Conservation (phyloP, 2,113 vertebrate genomes). For the Maccullochella peelii region DNA sequence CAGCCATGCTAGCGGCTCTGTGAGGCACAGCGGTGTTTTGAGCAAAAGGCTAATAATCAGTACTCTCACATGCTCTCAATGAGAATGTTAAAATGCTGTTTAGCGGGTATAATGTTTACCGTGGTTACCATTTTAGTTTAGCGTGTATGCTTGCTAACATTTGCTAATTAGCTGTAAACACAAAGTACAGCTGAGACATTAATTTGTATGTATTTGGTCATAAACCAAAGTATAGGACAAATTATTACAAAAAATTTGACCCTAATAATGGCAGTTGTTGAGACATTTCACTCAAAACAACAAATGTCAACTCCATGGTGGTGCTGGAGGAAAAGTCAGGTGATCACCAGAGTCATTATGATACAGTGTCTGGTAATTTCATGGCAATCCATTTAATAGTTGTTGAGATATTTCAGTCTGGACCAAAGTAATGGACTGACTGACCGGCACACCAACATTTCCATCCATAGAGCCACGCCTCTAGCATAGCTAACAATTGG, state of each 20-base stretch:
- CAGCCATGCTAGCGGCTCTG: neutral
- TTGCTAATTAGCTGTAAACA: neutral
- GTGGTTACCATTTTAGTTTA: neutral
- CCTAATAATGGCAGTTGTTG: neutral
- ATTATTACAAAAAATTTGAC: neutral
- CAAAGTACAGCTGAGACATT: neutral
- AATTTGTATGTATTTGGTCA: neutral
- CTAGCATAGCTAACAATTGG: neutral
- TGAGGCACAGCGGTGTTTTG: neutral
- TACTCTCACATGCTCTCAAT: neutral
- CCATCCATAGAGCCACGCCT: neutral
- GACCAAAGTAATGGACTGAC: neutral
- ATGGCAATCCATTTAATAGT: neutral
- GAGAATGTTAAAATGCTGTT: neutral
- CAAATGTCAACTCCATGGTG: neutral
- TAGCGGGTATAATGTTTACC: neutral
- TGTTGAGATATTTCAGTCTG: neutral
- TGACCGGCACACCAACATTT: neutral
- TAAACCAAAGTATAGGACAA: neutral
- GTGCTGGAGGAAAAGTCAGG: too few species aligned
- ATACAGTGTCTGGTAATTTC: neutral
- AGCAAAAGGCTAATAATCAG: constrained; percentile 7
- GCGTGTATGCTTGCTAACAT: neutral
- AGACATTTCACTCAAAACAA: too few species aligned
- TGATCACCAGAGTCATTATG: neutral